Evolutionary conservation across 2,113 vertebrate genomes (phyloP), one percentile per base, ranked within the genome.

Genomic region (Channa argus): DNA sequence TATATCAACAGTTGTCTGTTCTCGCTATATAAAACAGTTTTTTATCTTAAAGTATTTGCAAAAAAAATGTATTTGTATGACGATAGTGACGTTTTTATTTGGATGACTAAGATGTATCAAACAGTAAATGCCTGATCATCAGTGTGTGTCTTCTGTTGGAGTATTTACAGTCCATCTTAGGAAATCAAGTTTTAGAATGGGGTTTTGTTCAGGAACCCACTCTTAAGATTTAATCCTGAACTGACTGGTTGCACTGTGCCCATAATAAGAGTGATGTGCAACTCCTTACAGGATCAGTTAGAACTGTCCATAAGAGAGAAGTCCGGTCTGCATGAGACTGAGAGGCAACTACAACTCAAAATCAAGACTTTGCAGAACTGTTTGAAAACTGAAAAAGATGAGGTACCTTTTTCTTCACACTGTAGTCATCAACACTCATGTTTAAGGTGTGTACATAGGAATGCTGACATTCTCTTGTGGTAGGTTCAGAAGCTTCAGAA

Each of bases 401-500:
- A 99, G 95, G 98, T 98, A 90, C 92, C 7, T 8, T 8, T 37
- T 24, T 3, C 0, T 11, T 33, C 14, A 14, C 41, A 5, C 3
- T 56, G 11, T 8, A 24, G 51, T n/a, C 7, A 58, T 11, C n/a
- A 44, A 3, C 10, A n/a, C 1, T 43, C 8, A 0, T n/a, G 5
- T 59, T 13, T 7, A 8, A 5, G 46, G 1, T 24, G 24, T 24
- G 52, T 6, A 15, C 11, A 11, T 63, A 8, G 12, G 2, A 0
- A 34, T 65, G 33, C 10, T 10, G 67, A 39, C 10, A 39, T 70
- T 15, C 49, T 45, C 0, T 60, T 60, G 70, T 49, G 34, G 87
- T 88, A 99, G 98, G 96, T 98, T 9, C 97, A 98, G 86, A 99
- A 98, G 87, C 92, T 99, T 64, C 98, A 99, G 86, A 97, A 90